phyloP scores from a whole-genome alignment of 2,888 invertebrate species.

The Polyommatus iphigenia region DNA sequence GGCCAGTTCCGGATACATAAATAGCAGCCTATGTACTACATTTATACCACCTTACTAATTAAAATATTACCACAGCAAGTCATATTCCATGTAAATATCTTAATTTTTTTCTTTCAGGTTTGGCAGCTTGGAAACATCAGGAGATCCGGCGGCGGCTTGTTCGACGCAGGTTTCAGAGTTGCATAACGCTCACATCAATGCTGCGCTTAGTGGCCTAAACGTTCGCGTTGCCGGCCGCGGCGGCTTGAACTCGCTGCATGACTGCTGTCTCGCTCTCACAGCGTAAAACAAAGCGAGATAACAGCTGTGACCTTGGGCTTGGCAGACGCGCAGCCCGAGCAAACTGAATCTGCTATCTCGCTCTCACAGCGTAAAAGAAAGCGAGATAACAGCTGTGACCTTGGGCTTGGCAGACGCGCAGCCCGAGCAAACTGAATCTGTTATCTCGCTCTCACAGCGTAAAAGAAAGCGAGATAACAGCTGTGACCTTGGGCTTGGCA shows the following conservation, averaged over 20 bases:
- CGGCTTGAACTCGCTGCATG: constrained; percentile 43
- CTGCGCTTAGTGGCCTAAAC: constrained; percentile 44
- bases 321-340: background rate
- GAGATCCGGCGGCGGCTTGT: constrained; percentile 83
- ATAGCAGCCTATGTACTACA: too few relatives aligned
- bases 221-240: constrained; percentile 45
- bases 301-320: too few relatives aligned
- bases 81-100: background rate
- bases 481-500: too few relatives aligned
- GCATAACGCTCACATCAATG: constrained; percentile 81
- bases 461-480: too few relatives aligned
- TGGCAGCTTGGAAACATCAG: constrained; percentile 75
- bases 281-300: constrained; percentile 34
- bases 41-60: too few relatives aligned
- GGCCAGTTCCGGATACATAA: too few relatives aligned
- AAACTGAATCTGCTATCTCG: constrained; percentile 45
- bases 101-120: constrained; percentile 61
- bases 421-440: too few relatives aligned
- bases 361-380: too few relatives aligned
- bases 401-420: too few relatives aligned
- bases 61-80: too few relatives aligned
- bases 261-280: constrained; percentile 44
- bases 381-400: constrained; percentile 33
- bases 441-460: too few relatives aligned
- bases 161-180: constrained; percentile 81